phyloP scores from a whole-genome alignment of 2,888 invertebrate genomes.

The Agrochola litura region DNA sequence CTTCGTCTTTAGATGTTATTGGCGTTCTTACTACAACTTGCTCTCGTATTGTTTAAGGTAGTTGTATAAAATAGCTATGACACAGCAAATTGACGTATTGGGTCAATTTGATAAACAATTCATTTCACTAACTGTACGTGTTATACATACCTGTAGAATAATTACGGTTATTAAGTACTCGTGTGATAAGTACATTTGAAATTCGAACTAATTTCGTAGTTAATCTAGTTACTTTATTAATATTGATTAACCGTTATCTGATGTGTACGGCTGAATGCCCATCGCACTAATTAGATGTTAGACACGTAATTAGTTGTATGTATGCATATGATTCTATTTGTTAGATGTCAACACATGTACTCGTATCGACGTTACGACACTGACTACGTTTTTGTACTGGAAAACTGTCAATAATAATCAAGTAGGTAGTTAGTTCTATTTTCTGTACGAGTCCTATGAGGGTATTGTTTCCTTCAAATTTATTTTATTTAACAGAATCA shows the following conservation, averaged over 20 bases:
- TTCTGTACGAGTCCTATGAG: neutral
- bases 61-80: neutral
- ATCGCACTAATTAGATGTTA: conserved; percentile 48
- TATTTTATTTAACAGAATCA: neutral
- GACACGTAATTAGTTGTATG: conserved; percentile 37
- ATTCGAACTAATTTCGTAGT: neutral
- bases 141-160: neutral
- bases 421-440: neutral
- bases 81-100: neutral
- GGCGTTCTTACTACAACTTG: conserved; percentile 17
- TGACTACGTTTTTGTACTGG: neutral
- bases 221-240: conserved; percentile 25
- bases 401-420: neutral
- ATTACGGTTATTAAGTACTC: neutral
- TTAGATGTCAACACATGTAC: conserved; percentile 14
- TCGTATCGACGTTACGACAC: conserved; percentile 18
- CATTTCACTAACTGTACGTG: neutral
- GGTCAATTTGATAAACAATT: neutral
- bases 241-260: conserved; percentile 36
- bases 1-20: conserved; percentile 23
- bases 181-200: neutral
- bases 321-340: conserved; percentile 19
- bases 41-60: conserved; percentile 20
- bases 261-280: conserved; percentile 30
- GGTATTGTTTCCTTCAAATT: neutral